Base-by-base conservation (phyloP, 2,888 invertebrate species). In the Parthenolecanium corni region DNA sequence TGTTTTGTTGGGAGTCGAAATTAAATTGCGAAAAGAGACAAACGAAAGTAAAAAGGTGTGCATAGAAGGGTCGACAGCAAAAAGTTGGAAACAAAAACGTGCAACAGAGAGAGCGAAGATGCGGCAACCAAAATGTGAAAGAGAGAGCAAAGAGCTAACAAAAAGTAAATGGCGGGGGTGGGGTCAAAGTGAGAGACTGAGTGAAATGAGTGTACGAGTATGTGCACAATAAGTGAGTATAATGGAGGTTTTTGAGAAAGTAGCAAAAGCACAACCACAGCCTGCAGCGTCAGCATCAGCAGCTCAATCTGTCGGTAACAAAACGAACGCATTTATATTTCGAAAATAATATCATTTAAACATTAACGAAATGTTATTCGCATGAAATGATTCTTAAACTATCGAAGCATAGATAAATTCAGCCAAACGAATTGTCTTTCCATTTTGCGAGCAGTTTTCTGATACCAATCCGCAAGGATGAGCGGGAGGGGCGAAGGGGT, bases 321-420 rank as follows among this genome's bases (percentile, higher is more conserved):
- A 54, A 54, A 54, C 42, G 54, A 54, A 54, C 42, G 54, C 40
- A 54, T 54, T 54, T 38, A 54, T 54, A 24, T 24, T 54, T 40
- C 42, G 54, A 42, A 40, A 31, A 31, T 31, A 31, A 54, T 54
- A 54, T 9, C 44, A 54, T 54, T 54, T 54, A 54, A 54, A 54
- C 54, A 54, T 54, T 54, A 54, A 54, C 54, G 54, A 54, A 54
- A 54, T 54, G 54, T 54, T 54, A 54, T 54, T 54, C 54, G 54
- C 54, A 54, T 54, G 54, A 54, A 54, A 54, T 54, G 54, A 54
- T 54, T 54, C 54, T 54, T 42, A 54, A 54, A 54, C 54, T 54
- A 54, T 54, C 54, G 54, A 54, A 54, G 54, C 54, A 54, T 54
- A 54, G 40, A 54, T 54, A 54, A 54, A 54, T 54, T 40, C 54